Evolutionary conservation across 2,888 invertebrate species (phyloP).

Genomic region (Agonum fuliginosum): DNA sequence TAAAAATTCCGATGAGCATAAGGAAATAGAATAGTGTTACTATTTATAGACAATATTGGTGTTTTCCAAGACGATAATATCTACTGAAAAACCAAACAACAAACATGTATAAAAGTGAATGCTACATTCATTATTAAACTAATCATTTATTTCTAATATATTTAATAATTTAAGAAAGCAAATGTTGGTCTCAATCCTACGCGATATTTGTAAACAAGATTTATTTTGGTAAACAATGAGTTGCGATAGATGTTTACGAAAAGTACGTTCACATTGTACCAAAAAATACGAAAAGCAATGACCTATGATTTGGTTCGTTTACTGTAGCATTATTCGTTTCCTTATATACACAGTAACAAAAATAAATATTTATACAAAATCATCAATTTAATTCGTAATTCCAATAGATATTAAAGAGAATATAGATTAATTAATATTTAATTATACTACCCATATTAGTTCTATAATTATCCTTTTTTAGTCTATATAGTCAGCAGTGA

Average conservation of each 20-base stretch:
- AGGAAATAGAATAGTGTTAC: background rate
- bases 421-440: too few relatives aligned
- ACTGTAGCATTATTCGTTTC: constrained; percentile 3
- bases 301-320: constrained; percentile 9
- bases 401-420: too few relatives aligned
- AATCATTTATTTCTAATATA: too few relatives aligned
- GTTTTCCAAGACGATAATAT: constrained; percentile 8
- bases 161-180: too few relatives aligned
- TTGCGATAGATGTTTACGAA: constrained; percentile 20
- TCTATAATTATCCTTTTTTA: too few relatives aligned
- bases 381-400: too few relatives aligned
- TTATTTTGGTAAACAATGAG: constrained; percentile 30
- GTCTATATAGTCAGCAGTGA: too few relatives aligned
- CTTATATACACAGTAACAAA: background rate
- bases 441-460: too few relatives aligned
- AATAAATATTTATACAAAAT: background rate
- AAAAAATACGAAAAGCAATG: constrained; percentile 29
- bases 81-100: background rate
- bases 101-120: background rate
- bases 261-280: constrained; percentile 21
- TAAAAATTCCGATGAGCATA: background rate
- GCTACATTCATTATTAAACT: background rate
- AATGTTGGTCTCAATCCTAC: too few relatives aligned
- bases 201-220: constrained; percentile 28
- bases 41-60: background rate